Evolutionary conservation across 2,888 invertebrate species (phyloP), one percentile per base, ranked within the genome.

Genomic region (Platynereis dumerilii): DNA sequence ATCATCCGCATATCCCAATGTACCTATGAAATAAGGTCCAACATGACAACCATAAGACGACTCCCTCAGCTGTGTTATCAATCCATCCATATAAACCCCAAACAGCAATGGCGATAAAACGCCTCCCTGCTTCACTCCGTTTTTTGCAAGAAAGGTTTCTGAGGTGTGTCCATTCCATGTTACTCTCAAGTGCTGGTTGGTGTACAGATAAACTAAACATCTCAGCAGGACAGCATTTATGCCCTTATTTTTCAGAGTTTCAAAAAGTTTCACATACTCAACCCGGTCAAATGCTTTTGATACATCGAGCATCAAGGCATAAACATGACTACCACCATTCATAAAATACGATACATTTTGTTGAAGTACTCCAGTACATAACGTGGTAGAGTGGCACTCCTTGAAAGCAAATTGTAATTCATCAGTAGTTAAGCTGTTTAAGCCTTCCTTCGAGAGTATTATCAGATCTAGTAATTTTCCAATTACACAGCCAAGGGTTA

Each of bases 61-160:
- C n/a, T n/a, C n/a, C n/a, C n/a, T n/a, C n/a, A n/a, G n/a, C n/a
- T n/a, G n/a, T 34, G 34, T 7, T 34, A 34, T 5, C 34, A 34
- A 34, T 7, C 12, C 12, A 12, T 34, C 34, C 12, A 34, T 12
- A 34, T 34, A 34, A 34, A 34, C 34, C 12, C 34, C 34, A 34
- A 34, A 34, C 5, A 34, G 34, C 5, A 34, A 12, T 7, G 34
- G 34, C 34, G 34, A 34, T 34, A 34, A n/a, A 48, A 48, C 48
- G 17, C 48, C 48, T 22, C 48, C 48, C 17, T 48, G 48, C 22
- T 48, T 48, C n/a, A 48, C 48, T 3, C 48, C 48, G 22, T 48
- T 48, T 48, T 5, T 5, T 10, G 22, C 48, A 12, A n/a, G 3
- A 48, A 48, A 48, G 7, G 7, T 48, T 5, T 48, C 7, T 48